Conservation (phyloP, 92 coral and sea anemone genomes). For the Zoanthus sociatus region DNA sequence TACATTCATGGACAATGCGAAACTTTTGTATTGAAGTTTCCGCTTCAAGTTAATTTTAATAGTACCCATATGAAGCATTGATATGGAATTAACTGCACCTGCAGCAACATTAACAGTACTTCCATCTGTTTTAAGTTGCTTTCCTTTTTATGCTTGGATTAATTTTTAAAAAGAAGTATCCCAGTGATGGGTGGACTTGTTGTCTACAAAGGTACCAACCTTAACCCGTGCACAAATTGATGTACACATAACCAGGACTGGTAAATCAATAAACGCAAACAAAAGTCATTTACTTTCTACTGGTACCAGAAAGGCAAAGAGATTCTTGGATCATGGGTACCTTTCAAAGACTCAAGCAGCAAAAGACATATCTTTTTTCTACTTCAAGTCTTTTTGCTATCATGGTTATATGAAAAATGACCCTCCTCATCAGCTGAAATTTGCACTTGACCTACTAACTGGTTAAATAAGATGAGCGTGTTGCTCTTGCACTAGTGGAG, state of each 20-base stretch:
- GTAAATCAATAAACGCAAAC: conserved; percentile 25
- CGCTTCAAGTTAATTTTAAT: no score
- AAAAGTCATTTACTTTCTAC: conserved; percentile 13
- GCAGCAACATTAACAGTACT: no score
- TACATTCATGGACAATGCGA: no score
- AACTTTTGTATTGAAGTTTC: no score
- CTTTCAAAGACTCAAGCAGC: conserved; percentile 39
- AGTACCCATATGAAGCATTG: no score
- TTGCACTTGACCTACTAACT: conserved; percentile 64
- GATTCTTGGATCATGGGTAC: conserved; percentile 56
- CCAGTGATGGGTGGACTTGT: no score
- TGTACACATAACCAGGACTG: conserved; percentile 41
- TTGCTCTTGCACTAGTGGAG: conserved; percentile 67
- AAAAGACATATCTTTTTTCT: conserved; percentile 46
- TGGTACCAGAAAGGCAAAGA: conserved; percentile 43
- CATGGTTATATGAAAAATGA: conserved; percentile 66
- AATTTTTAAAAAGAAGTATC: no score
- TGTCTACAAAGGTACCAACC: no score
- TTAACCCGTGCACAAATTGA: neutral
- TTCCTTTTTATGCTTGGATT: no score
- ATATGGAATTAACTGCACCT: no score
- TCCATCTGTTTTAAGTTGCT: no score
- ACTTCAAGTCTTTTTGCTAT: conserved; percentile 55
- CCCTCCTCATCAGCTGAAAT: conserved; percentile 57
- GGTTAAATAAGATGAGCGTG: conserved; percentile 58